Evolutionary conservation across 2,888 invertebrate species (phyloP).

Genomic region (Fragum fragum): DNA sequence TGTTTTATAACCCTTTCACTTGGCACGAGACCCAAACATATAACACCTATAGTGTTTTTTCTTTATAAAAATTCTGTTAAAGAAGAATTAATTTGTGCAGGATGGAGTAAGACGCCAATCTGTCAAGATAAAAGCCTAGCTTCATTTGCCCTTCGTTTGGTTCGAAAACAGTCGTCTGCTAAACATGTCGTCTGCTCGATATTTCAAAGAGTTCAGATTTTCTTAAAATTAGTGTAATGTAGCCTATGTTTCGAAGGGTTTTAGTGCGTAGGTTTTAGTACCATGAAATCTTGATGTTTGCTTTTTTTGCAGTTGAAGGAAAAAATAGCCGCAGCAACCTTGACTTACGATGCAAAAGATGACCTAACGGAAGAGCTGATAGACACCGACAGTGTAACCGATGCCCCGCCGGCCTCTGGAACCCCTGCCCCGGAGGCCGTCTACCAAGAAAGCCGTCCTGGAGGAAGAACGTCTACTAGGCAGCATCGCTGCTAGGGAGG

Average conservation of each 20-base stretch:
- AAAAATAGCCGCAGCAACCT: constrained; percentile 32
- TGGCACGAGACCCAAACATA: not conserved
- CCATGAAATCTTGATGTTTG: not conserved
- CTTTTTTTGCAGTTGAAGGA: constrained; percentile 39
- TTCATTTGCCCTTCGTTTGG: too few relatives aligned
- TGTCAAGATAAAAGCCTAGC: too few relatives aligned
- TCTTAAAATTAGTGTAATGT: not conserved
- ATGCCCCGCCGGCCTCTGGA: constrained; percentile 36
- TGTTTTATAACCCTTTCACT: not conserved
- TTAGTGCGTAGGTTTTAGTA: not conserved
- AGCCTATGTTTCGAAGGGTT: constrained; percentile 1
- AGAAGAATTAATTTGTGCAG: not conserved
- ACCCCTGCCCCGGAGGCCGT: constrained; percentile 29
- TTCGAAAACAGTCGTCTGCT: too few relatives aligned
- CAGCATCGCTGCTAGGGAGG: constrained; percentile 43
- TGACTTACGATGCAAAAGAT: constrained; percentile 1
- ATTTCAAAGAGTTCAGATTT: too few relatives aligned
- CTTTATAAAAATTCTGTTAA: not conserved
- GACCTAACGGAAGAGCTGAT: constrained; percentile 18
- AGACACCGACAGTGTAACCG: constrained; percentile 27
- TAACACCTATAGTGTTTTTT: not conserved
- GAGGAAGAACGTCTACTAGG: constrained; percentile 51
- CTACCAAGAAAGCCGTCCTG: constrained; percentile 13
- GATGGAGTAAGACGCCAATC: too few relatives aligned
- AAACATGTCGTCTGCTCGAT: too few relatives aligned